phyloP scores from a whole-genome alignment of 2,888 invertebrate species.

The Caenorhabditis doughertyi region DNA sequence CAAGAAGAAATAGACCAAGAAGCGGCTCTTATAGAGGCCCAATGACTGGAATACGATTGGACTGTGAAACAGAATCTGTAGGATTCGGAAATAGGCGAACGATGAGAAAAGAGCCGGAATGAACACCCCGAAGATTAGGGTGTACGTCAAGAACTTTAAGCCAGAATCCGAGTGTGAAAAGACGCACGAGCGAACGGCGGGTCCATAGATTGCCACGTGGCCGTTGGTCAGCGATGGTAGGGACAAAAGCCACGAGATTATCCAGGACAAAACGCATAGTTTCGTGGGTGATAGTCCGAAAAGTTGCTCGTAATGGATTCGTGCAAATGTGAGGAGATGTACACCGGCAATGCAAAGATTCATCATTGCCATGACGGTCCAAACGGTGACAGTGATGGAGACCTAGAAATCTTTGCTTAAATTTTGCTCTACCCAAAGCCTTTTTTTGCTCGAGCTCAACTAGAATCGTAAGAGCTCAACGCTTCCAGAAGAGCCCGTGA shows the following conservation, averaged over 20 bases:
- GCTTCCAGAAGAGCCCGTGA: no score
- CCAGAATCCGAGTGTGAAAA: constrained; percentile 80
- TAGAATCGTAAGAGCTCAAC: no score
- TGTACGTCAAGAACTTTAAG: constrained; percentile 82
- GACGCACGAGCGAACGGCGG: constrained; percentile 76
- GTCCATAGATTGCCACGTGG: constrained; percentile 81
- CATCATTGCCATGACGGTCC: constrained; percentile 82
- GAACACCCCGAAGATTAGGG: constrained; percentile 82
- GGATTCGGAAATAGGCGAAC: constrained; percentile 82
- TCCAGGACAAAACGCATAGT: constrained; percentile 81
- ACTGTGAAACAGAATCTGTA: constrained; percentile 82
- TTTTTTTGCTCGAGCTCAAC: no score
- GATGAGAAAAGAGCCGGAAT: constrained; percentile 78
- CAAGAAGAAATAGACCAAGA: constrained; percentile 81
- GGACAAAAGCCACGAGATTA: constrained; percentile 79
- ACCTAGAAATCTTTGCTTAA: constrained; percentile 78
- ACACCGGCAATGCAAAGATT: constrained; percentile 83
- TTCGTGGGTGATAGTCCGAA: constrained; percentile 81
- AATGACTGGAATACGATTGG: constrained; percentile 82
- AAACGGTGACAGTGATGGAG: constrained; percentile 80
- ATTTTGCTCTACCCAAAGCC: no score
- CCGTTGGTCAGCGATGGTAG: constrained; percentile 82
- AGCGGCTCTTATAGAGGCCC: constrained; percentile 82
- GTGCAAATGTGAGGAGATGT: constrained; percentile 82
- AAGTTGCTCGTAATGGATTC: constrained; percentile 83